Conservation (phyloP, 2,113 vertebrate species). For the Sus scrofa region T2T-Sscrofa CM000818.6:37825501-37826000, state of each 20-base stretch:
- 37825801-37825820: neutral
- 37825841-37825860: neutral
- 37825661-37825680: neutral
- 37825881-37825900: neutral
- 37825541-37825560: constrained; percentile 51
- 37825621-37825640: neutral
- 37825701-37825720: neutral
- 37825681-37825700: neutral
- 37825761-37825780: neutral
- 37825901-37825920: neutral
- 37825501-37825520: neutral
- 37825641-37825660: neutral
- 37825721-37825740: constrained; percentile 34
- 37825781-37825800: neutral
- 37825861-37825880: neutral
- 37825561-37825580: neutral
- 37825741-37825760: neutral
- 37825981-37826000: neutral
- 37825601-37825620: constrained; percentile 41
- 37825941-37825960: neutral
- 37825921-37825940: neutral
- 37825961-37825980: constrained; percentile 18
- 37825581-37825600: constrained; percentile 84
- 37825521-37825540: constrained; percentile 67
- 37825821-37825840: neutral